Percentiles rank a stretch among this genome's conserved stretches.
phyloP scores from a whole-genome alignment of 2,113 vertebrate genomes.

The Bostrychus sinensis region DNA sequence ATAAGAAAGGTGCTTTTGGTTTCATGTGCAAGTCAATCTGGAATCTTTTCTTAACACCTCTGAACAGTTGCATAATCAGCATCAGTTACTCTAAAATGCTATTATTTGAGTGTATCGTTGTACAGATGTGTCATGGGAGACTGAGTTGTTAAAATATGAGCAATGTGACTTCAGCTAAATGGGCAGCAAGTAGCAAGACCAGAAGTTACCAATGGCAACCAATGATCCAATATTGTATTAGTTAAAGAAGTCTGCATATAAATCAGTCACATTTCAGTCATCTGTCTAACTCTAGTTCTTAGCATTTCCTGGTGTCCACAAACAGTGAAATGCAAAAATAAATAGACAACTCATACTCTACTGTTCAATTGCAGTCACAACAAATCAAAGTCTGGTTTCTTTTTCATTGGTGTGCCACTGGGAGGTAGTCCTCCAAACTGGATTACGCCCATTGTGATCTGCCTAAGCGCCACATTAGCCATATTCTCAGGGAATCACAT shows the following conservation, averaged over 20 bases:
- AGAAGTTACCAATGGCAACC: slow-evolving; percentile 65
- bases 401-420: slow-evolving; percentile 34
- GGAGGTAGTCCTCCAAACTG: slow-evolving; percentile 59
- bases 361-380: slow-evolving; percentile 52
- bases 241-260: slow-evolving; percentile 24
- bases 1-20: too few species aligned
- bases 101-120: too few species aligned
- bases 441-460: slow-evolving; percentile 67
- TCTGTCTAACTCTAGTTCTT: neutral
- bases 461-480: slow-evolving; percentile 59
- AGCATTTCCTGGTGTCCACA: slow-evolving; percentile 40
- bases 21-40: too few species aligned
- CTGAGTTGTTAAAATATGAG: slow-evolving; percentile 2
- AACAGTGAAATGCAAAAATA: slow-evolving; percentile 22
- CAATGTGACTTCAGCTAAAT: slow-evolving; percentile 17
- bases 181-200: slow-evolving; percentile 47
- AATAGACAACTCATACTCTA: slow-evolving; percentile 44
- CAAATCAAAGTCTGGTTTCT: slow-evolving; percentile 51
- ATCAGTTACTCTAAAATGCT: too few species aligned
- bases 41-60: too few species aligned
- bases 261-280: slow-evolving; percentile 27
- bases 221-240: slow-evolving; percentile 35
- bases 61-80: too few species aligned
- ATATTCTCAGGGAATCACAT: slow-evolving; percentile 57
- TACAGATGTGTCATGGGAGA: too few species aligned